Evolutionary conservation across 92 coral and sea anemone species (phyloP).

Genomic region (Metridium senile): DNA sequence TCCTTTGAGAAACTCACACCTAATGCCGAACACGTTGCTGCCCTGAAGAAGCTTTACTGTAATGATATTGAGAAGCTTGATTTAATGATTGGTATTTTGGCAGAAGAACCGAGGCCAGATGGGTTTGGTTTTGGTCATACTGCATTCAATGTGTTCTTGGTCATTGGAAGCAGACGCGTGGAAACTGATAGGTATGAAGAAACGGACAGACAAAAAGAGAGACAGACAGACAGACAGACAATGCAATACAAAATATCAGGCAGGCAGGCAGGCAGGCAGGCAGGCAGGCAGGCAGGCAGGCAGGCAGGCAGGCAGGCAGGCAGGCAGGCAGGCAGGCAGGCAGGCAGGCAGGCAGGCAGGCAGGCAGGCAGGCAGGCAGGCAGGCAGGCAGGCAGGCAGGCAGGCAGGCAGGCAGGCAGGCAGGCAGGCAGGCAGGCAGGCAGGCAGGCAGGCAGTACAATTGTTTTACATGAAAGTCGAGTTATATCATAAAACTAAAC

Average conservation of each 20-base stretch:
- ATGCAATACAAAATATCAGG: background rate
- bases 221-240: background rate
- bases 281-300: too few species aligned
- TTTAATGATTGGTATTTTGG: constrained; percentile 76
- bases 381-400: too few species aligned
- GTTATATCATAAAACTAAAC: too few species aligned
- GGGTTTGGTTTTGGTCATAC: constrained; percentile 91
- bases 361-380: too few species aligned
- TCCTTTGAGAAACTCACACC: constrained; percentile 73
- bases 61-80: constrained; percentile 79
- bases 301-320: too few species aligned
- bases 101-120: constrained; percentile 81
- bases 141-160: constrained; percentile 61
- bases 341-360: too few species aligned
- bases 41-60: constrained; percentile 65
- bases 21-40: constrained; percentile 56
- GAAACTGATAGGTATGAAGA: constrained; percentile 67
- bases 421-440: too few species aligned
- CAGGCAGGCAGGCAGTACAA: too few species aligned
- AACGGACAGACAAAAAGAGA: too few species aligned
- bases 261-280: background rate
- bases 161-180: constrained; percentile 84
- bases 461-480: too few species aligned
- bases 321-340: too few species aligned
- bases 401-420: too few species aligned